These are phyloP conservation scores for Dipodomys ordii DNA, from an alignment of 2,113 vertebrate species.

Conservation along the genomic window DNA sequence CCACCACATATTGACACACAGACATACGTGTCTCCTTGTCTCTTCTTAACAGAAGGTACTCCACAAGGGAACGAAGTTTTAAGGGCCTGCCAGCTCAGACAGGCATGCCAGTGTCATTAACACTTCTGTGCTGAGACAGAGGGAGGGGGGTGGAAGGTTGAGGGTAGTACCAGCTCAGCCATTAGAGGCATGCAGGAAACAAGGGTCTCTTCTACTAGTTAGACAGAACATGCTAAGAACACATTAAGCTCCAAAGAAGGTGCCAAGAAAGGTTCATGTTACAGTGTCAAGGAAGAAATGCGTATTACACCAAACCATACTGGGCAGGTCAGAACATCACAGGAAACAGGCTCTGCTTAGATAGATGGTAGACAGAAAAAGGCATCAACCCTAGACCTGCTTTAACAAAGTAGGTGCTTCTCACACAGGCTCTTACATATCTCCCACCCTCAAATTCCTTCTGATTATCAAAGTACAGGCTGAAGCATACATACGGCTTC, in stretches of 20 bases:
- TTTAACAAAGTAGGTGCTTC: neutral
- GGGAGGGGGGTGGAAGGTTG: neutral
- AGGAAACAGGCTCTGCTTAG: neutral
- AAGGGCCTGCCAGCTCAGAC: neutral
- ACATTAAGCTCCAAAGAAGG: neutral
- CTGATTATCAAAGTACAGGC: neutral
- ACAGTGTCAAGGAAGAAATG: neutral
- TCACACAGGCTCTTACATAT: neutral
- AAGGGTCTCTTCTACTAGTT: neutral
- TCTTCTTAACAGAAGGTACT: constrained; percentile 40
- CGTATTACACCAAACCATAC: neutral
- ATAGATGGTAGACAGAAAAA: neutral
- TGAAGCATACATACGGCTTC: constrained; percentile 92
- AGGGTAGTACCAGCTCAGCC: constrained; percentile 1
- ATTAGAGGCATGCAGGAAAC: neutral
- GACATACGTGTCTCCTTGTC: neutral
- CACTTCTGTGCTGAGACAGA: constrained; percentile 14
- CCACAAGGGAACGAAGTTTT: constrained; percentile 33
- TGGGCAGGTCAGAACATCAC: neutral
- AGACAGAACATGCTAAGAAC: neutral
- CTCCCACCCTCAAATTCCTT: neutral
- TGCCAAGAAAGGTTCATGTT: neutral
- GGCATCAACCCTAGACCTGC: neutral
- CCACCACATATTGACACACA: neutral
- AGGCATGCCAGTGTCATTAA: neutral